phyloP scores from a whole-genome alignment of 2,888 invertebrate genomes.

The Conus canariensis region DNA sequence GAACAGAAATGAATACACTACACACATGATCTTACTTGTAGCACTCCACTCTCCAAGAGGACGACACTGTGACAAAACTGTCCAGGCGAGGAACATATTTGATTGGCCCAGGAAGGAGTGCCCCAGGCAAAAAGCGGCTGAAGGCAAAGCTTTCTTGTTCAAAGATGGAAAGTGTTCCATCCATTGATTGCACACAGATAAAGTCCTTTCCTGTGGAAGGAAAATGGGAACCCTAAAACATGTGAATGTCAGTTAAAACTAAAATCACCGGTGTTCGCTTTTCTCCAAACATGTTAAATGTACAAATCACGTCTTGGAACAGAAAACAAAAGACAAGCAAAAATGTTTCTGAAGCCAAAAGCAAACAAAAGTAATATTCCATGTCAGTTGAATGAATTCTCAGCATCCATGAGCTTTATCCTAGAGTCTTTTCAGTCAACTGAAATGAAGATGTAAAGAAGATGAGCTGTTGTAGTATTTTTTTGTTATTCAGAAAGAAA shows the following conservation, averaged over 20 bases:
- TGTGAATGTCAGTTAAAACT: no score
- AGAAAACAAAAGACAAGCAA: background rate
- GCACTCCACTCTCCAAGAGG: slow-evolving; percentile 90
- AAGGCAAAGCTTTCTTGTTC: slow-evolving; percentile 95
- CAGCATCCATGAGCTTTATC: no score
- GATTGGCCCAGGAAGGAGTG: slow-evolving; percentile 91
- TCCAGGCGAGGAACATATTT: slow-evolving; percentile 90
- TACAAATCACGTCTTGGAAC: background rate
- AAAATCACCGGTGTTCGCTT: no score
- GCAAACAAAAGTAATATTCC: no score
- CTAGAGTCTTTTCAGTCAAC: no score
- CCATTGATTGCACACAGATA: slow-evolving; percentile 93
- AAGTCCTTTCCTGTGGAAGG: slow-evolving; percentile 84
- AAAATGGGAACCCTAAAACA: background rate
- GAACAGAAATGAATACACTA: background rate
- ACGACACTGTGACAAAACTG: slow-evolving; percentile 89
- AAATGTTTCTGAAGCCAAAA: no score
- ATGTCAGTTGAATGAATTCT: no score
- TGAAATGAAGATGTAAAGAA: no score
- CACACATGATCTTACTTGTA: slow-evolving; percentile 85
- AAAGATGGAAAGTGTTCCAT: slow-evolving; percentile 92
- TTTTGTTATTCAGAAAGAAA: no score
- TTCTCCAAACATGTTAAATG: background rate
- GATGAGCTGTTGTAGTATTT: no score
- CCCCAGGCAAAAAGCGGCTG: slow-evolving; percentile 88